Percentiles rank a stretch among this genome's conserved stretches.
phyloP scores from a whole-genome alignment of 2,113 vertebrate genomes.

The Alces alces region DNA sequence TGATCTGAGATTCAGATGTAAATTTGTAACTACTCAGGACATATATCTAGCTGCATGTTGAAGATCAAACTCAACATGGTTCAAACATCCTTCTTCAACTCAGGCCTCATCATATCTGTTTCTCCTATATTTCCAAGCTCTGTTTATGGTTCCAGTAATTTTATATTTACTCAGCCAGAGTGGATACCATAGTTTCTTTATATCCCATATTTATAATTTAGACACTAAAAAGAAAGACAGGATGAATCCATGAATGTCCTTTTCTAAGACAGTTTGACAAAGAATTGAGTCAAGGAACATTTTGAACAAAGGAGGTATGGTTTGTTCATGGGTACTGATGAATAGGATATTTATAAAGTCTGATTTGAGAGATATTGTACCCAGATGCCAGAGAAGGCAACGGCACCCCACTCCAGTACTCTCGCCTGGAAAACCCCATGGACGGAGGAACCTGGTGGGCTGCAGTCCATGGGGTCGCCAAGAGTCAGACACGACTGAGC shows the following conservation, averaged over 20 bases:
- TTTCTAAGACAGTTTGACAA: neutral
- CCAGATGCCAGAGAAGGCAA: too few species aligned
- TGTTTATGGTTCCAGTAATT: neutral
- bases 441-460: too few species aligned
- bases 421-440: too few species aligned
- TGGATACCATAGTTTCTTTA: neutral
- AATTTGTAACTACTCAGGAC: neutral
- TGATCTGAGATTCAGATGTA: neutral
- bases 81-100: neutral
- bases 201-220: neutral
- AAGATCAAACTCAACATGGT: neutral
- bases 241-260: neutral
- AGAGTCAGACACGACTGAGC: too few species aligned
- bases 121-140: neutral
- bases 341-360: neutral
- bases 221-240: neutral
- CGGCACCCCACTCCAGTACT: too few species aligned
- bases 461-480: too few species aligned
- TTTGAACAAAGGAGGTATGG: neutral
- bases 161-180: neutral
- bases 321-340: neutral
- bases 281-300: neutral
- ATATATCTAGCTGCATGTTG: neutral
- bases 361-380: neutral
- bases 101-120: neutral